Conservation (phyloP, 2,797 vertebrate species). For the Sciurus vulgaris region DNA sequence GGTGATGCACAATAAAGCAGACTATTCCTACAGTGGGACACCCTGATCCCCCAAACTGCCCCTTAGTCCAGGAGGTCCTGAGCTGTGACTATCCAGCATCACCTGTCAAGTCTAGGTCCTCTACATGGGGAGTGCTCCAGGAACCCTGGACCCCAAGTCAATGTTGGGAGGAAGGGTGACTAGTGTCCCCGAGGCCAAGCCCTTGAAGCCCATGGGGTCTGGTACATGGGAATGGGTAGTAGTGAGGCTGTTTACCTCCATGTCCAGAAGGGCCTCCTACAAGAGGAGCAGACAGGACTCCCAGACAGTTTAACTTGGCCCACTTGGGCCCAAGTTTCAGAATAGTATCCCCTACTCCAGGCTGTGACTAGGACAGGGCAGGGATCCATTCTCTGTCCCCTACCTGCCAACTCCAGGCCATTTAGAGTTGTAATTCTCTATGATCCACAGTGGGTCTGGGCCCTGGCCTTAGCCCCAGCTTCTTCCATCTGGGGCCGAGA, state of each 20-base stretch:
- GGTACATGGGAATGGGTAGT: not conserved
- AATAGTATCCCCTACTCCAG: slow-evolving; percentile 49
- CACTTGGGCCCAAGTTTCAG: slow-evolving; percentile 55
- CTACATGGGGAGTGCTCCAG: slow-evolving; percentile 5
- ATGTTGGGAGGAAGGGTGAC: slow-evolving; percentile 31
- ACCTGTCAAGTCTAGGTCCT: slow-evolving; percentile 29
- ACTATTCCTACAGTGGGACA: slow-evolving; percentile 98
- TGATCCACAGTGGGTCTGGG: not conserved
- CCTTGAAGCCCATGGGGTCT: not conserved
- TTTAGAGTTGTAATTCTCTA: slow-evolving; percentile 42
- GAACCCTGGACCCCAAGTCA: slow-evolving; percentile 21
- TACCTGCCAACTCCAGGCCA: not conserved
- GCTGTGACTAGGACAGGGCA: slow-evolving; percentile 35
- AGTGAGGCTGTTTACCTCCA: not conserved
- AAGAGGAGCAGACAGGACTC: slow-evolving; percentile 34
- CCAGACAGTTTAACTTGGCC: not conserved
- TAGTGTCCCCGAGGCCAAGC: not conserved
- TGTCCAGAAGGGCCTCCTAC: slow-evolving; percentile 44
- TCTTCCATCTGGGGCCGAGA: not conserved
- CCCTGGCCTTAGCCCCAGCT: not conserved
- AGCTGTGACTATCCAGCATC: slow-evolving; percentile 5
- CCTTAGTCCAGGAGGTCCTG: not conserved
- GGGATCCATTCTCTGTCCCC: slow-evolving; percentile 32
- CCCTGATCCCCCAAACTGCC: slow-evolving; percentile 87
- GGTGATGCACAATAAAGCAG: slow-evolving; percentile 99